Evolutionary conservation across 2,888 invertebrate species (phyloP).

Genomic region (Sussaba pulchella): DNA sequence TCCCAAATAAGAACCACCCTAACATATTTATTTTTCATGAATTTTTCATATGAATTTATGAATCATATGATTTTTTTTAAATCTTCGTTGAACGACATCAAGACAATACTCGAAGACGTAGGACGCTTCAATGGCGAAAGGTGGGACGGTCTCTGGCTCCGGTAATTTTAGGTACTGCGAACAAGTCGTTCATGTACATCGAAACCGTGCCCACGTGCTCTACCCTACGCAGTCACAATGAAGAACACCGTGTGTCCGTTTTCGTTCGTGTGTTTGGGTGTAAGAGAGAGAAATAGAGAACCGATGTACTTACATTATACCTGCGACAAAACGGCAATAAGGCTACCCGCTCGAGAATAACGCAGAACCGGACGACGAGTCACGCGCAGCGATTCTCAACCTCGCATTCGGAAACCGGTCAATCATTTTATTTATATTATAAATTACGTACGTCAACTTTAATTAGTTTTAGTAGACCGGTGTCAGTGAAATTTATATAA

Average conservation of each 20-base stretch:
- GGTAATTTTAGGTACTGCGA: constrained; percentile 41
- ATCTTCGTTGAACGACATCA: background rate
- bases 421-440: no score
- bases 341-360: constrained; percentile 37
- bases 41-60: no score
- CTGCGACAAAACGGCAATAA: constrained; percentile 41
- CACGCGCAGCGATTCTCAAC: constrained; percentile 33
- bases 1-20: no score
- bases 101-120: constrained; percentile 15
- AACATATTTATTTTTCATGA: no score
- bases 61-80: no score
- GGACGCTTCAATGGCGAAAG: constrained; percentile 24
- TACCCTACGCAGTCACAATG: background rate
- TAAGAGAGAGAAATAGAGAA: no score
- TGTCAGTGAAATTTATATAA: no score
- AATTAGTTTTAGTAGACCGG: no score
- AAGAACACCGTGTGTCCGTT: constrained; percentile 5
- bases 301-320: constrained; percentile 27
- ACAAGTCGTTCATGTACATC: constrained; percentile 8
- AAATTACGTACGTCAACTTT: no score
- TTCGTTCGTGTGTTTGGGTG: no score
- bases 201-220: background rate
- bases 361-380: constrained; percentile 18
- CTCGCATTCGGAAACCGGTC: no score
- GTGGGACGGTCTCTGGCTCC: constrained; percentile 28